phyloP scores from a whole-genome alignment of 92 coral and sea anemone species.

The Umimayanthus kanabou region DNA sequence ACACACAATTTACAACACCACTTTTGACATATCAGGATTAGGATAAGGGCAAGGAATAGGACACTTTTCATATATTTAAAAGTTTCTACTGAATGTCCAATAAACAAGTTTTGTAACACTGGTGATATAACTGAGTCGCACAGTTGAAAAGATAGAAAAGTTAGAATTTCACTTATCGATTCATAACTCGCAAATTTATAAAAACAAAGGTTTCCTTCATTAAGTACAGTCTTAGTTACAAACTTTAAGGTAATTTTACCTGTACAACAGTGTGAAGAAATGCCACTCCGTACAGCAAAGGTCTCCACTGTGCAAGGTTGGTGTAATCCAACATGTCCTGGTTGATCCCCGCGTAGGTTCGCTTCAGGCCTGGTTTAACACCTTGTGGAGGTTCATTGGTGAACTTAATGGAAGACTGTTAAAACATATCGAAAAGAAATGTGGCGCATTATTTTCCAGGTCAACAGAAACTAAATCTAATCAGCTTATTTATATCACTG shows the following conservation, averaged over 20 bases:
- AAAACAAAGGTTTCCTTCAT: too few species aligned
- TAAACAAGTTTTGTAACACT: too few species aligned
- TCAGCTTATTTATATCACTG: background rate
- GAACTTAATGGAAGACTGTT: slow-evolving; percentile 86
- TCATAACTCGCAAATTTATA: too few species aligned
- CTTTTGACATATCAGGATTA: too few species aligned
- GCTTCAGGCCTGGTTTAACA: slow-evolving; percentile 84
- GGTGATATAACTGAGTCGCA: too few species aligned
- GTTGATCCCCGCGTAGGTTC: slow-evolving; percentile 89
- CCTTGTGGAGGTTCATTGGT: slow-evolving; percentile 96
- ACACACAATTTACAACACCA: too few species aligned
- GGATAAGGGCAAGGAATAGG: too few species aligned
- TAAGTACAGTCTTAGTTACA: background rate
- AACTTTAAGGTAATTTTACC: slow-evolving; percentile 52
- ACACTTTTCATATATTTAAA: too few species aligned
- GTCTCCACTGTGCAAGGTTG: slow-evolving; percentile 87
- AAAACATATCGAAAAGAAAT: background rate
- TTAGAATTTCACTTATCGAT: too few species aligned
- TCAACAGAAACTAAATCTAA: background rate
- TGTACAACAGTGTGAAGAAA: slow-evolving; percentile 91
- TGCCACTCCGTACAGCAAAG: slow-evolving; percentile 88
- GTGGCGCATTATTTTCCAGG: background rate
- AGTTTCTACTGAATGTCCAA: too few species aligned
- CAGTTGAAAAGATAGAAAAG: too few species aligned
- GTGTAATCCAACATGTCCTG: slow-evolving; percentile 86